Conservation (phyloP, 1,140 invertebrate genomes). For the Pogonomyrmex californicus region DNA sequence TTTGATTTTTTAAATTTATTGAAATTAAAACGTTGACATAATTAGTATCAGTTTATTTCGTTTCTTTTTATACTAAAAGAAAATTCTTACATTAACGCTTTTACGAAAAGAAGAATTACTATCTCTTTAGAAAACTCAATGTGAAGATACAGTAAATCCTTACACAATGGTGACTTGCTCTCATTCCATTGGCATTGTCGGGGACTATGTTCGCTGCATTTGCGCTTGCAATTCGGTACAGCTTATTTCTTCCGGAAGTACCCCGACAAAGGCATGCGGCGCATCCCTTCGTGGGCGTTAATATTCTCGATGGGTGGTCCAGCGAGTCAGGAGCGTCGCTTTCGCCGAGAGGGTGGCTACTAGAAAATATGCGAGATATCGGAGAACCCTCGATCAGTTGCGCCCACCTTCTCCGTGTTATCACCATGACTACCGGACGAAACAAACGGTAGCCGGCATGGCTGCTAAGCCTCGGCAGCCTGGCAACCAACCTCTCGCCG, state of each 20-base stretch:
- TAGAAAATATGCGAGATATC: conserved; percentile 69
- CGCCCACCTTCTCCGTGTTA: conserved; percentile 65
- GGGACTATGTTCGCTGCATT: conserved; percentile 5
- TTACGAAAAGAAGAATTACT: conserved; percentile 23
- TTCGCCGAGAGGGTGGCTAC: conserved; percentile 34
- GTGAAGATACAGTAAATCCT: conserved; percentile 36
- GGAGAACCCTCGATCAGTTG: conserved; percentile 40
- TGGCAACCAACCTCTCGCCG: conserved; percentile 38
- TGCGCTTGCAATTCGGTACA: not conserved
- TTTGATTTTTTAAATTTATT: not conserved
- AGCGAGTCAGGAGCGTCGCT: conserved; percentile 44
- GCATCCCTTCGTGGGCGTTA: conserved; percentile 56
- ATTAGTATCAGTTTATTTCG: no score
- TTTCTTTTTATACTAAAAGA: not conserved
- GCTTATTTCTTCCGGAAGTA: conserved; percentile 41
- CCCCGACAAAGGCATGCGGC: conserved; percentile 31
- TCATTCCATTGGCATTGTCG: conserved; percentile 32
- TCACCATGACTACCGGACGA: conserved; percentile 57
- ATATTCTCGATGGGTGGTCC: conserved; percentile 58
- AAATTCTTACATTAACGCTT: not conserved
- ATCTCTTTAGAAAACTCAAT: conserved; percentile 1
- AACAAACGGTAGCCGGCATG: conserved; percentile 48
- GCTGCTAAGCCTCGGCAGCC: conserved; percentile 64
- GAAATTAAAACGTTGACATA: not conserved
- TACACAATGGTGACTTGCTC: conserved; percentile 39